Percentiles rank a stretch among this genome's conserved stretches.
These are phyloP conservation scores for Eremophila alpestris DNA, from an alignment of 2,797 vertebrate species.

Conservation along the genomic window DNA sequence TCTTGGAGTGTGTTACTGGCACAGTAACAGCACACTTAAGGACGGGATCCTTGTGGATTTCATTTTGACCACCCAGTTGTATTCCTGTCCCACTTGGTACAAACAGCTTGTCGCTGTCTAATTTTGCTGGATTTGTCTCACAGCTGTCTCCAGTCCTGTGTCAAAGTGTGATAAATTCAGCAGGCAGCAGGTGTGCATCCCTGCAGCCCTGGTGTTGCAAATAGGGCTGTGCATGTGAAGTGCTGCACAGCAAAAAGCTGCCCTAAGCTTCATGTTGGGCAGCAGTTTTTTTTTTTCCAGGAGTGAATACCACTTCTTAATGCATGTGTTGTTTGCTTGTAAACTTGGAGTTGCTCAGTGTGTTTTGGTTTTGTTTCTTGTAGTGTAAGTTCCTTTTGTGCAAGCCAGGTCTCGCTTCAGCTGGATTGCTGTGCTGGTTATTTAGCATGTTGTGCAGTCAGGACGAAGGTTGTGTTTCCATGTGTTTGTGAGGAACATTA, in stretches of 20 bases:
- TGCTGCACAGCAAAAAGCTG: background rate
- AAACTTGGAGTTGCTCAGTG: slow-evolving; percentile 49
- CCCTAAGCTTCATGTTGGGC: background rate
- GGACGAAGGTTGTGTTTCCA: slow-evolving; percentile 12
- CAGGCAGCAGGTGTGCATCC: background rate
- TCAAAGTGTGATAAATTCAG: background rate
- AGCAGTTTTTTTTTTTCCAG: background rate
- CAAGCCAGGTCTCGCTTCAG: slow-evolving; percentile 52
- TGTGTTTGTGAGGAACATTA: background rate
- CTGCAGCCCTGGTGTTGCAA: background rate
- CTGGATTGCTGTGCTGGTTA: slow-evolving; percentile 19
- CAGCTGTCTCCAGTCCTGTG: background rate
- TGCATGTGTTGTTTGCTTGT: slow-evolving; percentile 46
- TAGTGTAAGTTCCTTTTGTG: slow-evolving; percentile 31
- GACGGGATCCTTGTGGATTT: background rate
- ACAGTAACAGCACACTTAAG: background rate
- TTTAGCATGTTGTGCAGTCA: slow-evolving; percentile 20
- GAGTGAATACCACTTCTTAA: slow-evolving; percentile 4
- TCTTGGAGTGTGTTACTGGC: background rate
- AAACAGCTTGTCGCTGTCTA: background rate
- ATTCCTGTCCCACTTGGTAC: background rate
- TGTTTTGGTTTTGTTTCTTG: slow-evolving; percentile 52
- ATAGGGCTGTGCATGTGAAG: background rate
- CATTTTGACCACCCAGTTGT: background rate
- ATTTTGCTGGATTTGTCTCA: background rate